Percentiles rank a stretch among this genome's conserved stretches.
These are phyloP conservation scores for Myotis yumanensis DNA, from an alignment of 2,113 vertebrate species.

Conservation along the genomic window DNA sequence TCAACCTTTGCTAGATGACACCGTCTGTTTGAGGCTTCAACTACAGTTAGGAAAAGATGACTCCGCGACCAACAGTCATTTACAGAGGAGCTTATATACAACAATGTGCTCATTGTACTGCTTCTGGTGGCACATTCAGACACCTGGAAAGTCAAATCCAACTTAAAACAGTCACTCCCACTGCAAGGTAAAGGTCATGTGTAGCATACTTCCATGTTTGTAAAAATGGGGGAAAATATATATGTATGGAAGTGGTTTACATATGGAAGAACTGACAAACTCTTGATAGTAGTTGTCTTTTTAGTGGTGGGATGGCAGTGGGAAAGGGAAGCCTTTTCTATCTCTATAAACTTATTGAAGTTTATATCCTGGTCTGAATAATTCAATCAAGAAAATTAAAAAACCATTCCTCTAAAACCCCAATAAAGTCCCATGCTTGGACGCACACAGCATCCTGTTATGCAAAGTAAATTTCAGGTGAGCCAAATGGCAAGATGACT, in stretches of 20 bases:
- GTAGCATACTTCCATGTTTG: background rate
- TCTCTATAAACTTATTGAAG: background rate
- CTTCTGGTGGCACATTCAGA: background rate
- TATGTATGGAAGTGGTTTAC: background rate
- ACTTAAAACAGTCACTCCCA: background rate
- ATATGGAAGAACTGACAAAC: background rate
- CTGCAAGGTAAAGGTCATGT: background rate
- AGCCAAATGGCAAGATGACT: background rate
- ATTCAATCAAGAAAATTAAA: background rate
- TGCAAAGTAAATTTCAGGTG: background rate
- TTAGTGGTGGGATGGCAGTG: rapidly evolving
- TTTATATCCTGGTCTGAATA: background rate
- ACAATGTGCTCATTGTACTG: background rate
- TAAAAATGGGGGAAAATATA: background rate
- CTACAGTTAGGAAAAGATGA: background rate
- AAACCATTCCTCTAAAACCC: background rate
- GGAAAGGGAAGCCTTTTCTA: background rate
- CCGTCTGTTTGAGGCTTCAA: background rate
- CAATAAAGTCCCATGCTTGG: background rate
- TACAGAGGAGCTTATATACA: background rate
- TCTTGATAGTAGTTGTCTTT: background rate
- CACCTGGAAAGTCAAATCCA: background rate
- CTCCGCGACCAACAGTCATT: background rate
- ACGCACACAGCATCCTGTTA: background rate
- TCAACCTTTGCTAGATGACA: background rate